Evolutionary conservation across 2,797 vertebrate species (phyloP).

Genomic region (Gobionotothen gibberifrons): DNA sequence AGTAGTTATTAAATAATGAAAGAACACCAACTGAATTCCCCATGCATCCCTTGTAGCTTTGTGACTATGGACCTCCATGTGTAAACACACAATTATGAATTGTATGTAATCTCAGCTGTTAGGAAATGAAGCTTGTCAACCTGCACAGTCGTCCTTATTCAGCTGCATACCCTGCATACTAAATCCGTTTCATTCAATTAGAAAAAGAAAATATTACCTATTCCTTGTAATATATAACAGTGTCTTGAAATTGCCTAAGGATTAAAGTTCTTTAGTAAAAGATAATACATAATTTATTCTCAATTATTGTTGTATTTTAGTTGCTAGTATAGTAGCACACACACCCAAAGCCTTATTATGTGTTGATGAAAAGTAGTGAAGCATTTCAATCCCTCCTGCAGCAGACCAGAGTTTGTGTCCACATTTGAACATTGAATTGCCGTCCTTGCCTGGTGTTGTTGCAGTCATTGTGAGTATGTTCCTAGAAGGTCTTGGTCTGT

Average conservation of each 20-base stretch:
- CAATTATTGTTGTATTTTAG: no score
- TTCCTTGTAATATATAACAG: background rate
- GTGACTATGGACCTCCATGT: background rate
- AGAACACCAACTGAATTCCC: no score
- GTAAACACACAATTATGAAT: background rate
- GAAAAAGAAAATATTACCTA: no score
- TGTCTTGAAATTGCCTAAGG: background rate
- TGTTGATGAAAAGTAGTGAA: no score
- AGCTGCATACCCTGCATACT: background rate
- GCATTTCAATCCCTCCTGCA: background rate
- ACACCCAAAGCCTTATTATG: no score
- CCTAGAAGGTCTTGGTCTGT: constrained; percentile 6
- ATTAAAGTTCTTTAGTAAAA: no score
- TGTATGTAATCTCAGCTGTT: background rate
- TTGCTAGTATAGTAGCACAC: no score
- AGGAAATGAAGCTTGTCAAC: background rate
- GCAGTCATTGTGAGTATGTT: background rate
- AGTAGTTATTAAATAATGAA: background rate
- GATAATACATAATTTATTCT: no score
- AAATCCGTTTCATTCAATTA: background rate
- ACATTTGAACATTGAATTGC: no score
- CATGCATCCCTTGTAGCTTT: background rate
- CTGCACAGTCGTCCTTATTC: background rate
- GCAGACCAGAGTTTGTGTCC: background rate
- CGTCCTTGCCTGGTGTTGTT: background rate